Evolutionary conservation across 1,140 invertebrate genomes (phyloP), one percentile per base, ranked within the genome.

Genomic region (Pogonognathellus flavescens): DNA sequence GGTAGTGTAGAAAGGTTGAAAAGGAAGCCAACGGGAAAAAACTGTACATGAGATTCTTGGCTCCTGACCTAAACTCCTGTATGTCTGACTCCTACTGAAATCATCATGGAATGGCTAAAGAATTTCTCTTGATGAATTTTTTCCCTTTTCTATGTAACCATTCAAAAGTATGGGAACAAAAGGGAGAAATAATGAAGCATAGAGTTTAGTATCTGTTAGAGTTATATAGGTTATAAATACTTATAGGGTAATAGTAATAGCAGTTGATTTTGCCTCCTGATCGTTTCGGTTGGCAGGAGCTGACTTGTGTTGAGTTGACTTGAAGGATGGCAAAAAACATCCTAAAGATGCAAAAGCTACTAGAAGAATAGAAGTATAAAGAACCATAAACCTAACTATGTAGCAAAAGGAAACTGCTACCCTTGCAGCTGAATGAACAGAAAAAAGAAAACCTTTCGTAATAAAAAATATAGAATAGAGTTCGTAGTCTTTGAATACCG

Each of bases 41-140:
- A 50, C 8, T 16, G 70, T 76, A 76, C 49, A 76, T 31, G 70
- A 76, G 70, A 76, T 76, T 76, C 70, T 76, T 76, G 70, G 70
- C 70, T 76, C 70, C 70, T 76, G 70, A 76, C 70, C 70, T 76
- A 76, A 41, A 76, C 70, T 76, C 41, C 70, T 76, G 70, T 41
- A 6, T 41, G 31, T 41, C 31, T 41, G 31, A 41, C 31, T 41
- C 31, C 70, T 49, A 76, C 70, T n/a, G 70, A 76, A 76, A 49
- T 76, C 70, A 76, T 76, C 70, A 76, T 76, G 31, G 70, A 76
- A 76, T 49, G 22, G 70, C 70, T 76, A 50, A 76, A 76, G 70
- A 76, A 76, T 76, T 76, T 76, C 70, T 76, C 70, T 76, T 76
- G 70, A 76, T 76, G 70, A 76, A 76, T 76, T 76, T 76, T 76